Percentiles rank a stretch among this genome's conserved stretches.
Evolutionary conservation across 2,113 vertebrate genomes (phyloP).

Genomic region (Stigmatopora nigra): DNA sequence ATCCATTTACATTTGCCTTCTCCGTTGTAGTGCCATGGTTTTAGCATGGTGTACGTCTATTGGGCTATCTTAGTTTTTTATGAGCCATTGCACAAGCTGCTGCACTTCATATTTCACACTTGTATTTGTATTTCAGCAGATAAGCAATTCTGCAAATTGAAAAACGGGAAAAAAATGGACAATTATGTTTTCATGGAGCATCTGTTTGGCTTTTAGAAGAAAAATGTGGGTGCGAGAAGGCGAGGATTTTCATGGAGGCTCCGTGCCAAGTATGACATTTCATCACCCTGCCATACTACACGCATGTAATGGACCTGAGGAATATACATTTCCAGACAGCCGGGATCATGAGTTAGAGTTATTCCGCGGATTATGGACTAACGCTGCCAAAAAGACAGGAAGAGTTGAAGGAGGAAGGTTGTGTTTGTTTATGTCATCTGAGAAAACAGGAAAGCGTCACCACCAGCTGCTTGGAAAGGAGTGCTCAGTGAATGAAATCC

Average conservation of each 20-base stretch:
- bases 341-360: slow-evolving; percentile 45
- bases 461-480: background rate
- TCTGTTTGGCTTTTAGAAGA: slow-evolving; percentile 29
- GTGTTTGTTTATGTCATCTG: slow-evolving; percentile 3
- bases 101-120: no score
- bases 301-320: slow-evolving; percentile 44
- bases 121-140: no score
- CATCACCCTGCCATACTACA: slow-evolving; percentile 15
- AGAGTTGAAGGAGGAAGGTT: slow-evolving; percentile 17
- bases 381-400: slow-evolving; percentile 46
- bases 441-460: background rate
- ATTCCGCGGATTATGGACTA: slow-evolving; percentile 42
- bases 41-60: no score
- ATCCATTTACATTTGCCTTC: no score
- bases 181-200: slow-evolving; percentile 26
- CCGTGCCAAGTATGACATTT: slow-evolving; percentile 26
- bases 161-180: no score
- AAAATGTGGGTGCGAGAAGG: slow-evolving; percentile 8
- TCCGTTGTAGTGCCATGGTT: no score
- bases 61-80: no score
- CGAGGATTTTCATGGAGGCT: background rate
- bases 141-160: no score
- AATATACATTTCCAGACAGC: slow-evolving; percentile 46
- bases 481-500: background rate
- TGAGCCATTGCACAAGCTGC: no score